Evolutionary conservation across 2,797 vertebrate species (phyloP).

Genomic region (Arremon aurantiirostris): DNA sequence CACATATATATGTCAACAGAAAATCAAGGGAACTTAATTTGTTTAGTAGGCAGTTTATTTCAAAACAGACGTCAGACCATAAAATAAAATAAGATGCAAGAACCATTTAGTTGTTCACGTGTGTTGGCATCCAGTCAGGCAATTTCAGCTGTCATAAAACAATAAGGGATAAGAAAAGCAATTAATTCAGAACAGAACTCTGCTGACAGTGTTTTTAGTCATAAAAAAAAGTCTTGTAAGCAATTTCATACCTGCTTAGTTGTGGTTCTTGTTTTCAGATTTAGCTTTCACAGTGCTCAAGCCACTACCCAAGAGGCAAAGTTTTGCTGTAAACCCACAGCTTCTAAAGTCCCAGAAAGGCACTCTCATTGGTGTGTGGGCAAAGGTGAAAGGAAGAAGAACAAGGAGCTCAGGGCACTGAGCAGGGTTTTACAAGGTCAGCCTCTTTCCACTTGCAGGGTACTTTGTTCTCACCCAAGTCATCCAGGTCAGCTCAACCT

Average conservation of each 20-base stretch:
- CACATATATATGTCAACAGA: neutral
- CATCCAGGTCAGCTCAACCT: neutral
- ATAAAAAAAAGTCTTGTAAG: neutral
- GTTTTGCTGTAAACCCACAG: neutral
- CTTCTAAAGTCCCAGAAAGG: neutral
- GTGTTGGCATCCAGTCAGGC: neutral
- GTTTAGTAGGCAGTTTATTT: constrained; percentile 8
- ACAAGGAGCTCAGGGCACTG: neutral
- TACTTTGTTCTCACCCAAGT: neutral
- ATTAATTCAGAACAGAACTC: neutral
- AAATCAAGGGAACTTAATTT: neutral
- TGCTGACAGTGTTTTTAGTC: neutral
- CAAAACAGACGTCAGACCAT: neutral
- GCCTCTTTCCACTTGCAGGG: neutral
- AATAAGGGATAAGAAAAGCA: constrained; percentile 30
- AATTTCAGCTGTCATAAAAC: constrained; percentile 25
- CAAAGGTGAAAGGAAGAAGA: constrained; percentile 3
- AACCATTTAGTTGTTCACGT: neutral
- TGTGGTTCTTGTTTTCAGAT: neutral
- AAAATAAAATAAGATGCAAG: neutral
- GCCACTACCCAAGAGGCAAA: neutral
- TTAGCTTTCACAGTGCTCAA: neutral
- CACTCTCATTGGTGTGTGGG: neutral
- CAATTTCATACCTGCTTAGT: constrained; percentile 17
- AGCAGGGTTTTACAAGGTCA: neutral